Evolutionary conservation across 2,797 vertebrate genomes (phyloP).

Genomic region (Falco rusticolus): DNA sequence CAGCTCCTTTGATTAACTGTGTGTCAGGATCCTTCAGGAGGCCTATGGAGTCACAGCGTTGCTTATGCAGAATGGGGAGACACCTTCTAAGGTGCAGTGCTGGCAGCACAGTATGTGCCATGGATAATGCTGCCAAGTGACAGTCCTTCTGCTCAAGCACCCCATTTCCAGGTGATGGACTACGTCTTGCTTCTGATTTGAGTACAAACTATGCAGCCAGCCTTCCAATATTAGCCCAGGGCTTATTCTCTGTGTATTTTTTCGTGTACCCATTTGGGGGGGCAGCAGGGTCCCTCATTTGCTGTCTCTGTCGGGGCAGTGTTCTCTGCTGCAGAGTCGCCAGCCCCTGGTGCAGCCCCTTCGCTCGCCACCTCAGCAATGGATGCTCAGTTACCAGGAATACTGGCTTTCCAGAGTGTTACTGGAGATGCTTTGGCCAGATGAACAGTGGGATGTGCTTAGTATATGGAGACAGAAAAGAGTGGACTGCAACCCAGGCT

Average conservation of each 20-base stretch:
- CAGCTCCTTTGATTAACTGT: background rate
- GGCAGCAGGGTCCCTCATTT: background rate
- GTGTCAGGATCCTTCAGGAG: background rate
- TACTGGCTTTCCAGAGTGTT: background rate
- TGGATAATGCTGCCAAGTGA: background rate
- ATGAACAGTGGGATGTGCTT: background rate
- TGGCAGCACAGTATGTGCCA: too few species aligned
- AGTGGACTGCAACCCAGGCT: background rate
- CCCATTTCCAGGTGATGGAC: background rate
- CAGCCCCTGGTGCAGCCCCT: background rate
- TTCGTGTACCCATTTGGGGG: background rate
- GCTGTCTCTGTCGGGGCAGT: too few species aligned
- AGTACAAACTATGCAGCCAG: background rate
- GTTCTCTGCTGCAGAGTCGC: background rate
- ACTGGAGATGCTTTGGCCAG: background rate
- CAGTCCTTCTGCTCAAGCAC: background rate
- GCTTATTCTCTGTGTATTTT: background rate
- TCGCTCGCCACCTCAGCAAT: accelerated
- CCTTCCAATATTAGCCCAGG: background rate
- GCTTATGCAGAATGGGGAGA: background rate
- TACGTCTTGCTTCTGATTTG: background rate
- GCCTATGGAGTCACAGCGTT: background rate
- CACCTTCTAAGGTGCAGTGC: background rate
- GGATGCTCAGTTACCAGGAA: background rate
- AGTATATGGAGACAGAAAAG: background rate